Evolutionary conservation across 2,888 invertebrate genomes (phyloP).

Genomic region (Herminia tarsipennalis): DNA sequence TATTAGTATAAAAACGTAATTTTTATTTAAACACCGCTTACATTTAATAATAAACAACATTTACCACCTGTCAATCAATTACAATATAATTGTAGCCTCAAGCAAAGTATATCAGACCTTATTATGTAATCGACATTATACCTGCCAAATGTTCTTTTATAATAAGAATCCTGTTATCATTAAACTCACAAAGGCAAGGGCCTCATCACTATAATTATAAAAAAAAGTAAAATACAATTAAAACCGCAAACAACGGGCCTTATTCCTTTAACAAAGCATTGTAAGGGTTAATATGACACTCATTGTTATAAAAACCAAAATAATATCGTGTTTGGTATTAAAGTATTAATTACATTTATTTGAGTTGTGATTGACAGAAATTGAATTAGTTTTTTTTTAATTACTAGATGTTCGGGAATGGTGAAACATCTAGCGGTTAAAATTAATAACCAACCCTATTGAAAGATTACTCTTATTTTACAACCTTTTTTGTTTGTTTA

Average conservation of each 20-base stretch:
- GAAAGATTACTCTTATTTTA: too few relatives aligned
- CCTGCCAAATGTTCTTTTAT: conserved; percentile 48
- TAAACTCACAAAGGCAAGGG: conserved; percentile 52
- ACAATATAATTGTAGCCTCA: conserved; percentile 34
- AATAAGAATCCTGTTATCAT: conserved; percentile 56
- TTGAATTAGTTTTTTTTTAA: too few relatives aligned
- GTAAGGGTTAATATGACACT: conserved; percentile 49
- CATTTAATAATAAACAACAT: conserved; percentile 7
- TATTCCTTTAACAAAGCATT: conserved; percentile 43
- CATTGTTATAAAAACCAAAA: conserved; percentile 36
- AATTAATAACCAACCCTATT: too few relatives aligned
- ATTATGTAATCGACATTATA: conserved; percentile 28
- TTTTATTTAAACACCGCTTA: neutral
- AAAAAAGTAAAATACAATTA: conserved; percentile 58
- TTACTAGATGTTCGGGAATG: too few relatives aligned
- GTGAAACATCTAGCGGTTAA: too few relatives aligned
- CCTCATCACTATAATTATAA: conserved; percentile 33
- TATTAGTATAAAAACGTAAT: neutral
- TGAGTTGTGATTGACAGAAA: too few relatives aligned
- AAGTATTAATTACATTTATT: too few relatives aligned
- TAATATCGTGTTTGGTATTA: conserved; percentile 22
- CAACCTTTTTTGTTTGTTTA: too few relatives aligned
- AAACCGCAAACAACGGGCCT: conserved; percentile 61
- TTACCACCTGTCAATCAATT: conserved; percentile 34
- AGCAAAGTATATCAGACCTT: conserved; percentile 18